A percentile compares a stretch with the other conserved stretches of the same genome.
phyloP scores from a whole-genome alignment of 1,140 invertebrate species.

The Caerostris extrusa region DNA sequence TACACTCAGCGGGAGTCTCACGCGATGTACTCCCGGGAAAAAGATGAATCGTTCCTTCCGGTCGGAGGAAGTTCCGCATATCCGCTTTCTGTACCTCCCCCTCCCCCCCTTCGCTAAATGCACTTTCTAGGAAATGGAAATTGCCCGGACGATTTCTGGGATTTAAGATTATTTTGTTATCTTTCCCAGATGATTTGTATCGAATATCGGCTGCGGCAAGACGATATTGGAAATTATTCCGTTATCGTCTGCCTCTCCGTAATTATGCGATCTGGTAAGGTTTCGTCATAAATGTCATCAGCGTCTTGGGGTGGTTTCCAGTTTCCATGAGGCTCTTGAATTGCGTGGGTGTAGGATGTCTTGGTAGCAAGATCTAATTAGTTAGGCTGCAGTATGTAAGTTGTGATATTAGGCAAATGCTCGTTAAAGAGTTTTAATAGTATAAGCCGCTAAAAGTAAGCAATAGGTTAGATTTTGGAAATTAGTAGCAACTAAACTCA shows the following conservation, averaged over 20 bases:
- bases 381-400: too few species aligned
- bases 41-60: slow-evolving; percentile 67
- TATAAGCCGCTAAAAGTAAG: too few species aligned
- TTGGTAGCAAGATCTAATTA: too few species aligned
- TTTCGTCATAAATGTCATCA: not conserved
- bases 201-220: not conserved
- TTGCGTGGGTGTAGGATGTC: too few species aligned
- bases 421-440: too few species aligned
- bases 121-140: slow-evolving; percentile 39
- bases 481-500: too few species aligned
- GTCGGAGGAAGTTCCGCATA: slow-evolving; percentile 55
- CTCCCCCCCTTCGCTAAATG: not conserved
- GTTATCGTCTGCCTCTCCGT: not conserved
- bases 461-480: too few species aligned
- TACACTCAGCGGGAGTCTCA: not conserved
- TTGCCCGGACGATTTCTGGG: not conserved
- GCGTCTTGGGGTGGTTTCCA: too few species aligned
- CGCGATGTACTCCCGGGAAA: not conserved
- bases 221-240: not conserved
- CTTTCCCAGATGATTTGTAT: not conserved
- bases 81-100: not conserved
- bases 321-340: too few species aligned
- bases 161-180: slow-evolving; percentile 33
- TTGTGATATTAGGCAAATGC: too few species aligned
- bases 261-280: not conserved